Evolutionary conservation across 2,113 vertebrate genomes (phyloP), one percentile per base, ranked within the genome.

Genomic region (Neoarius graeffei): DNA sequence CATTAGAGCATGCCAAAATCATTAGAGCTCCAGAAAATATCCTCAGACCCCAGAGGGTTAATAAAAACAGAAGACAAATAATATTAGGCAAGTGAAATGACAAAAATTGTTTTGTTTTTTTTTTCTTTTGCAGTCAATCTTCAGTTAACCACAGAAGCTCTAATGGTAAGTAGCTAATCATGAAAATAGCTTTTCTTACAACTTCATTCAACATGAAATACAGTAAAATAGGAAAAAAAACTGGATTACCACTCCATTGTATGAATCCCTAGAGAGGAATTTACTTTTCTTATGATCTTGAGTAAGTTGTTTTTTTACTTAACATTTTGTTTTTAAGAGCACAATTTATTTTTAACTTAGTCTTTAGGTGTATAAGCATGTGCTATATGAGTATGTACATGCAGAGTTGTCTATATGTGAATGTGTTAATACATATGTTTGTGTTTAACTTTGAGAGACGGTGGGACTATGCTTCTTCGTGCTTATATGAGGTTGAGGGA

Each of bases 401-500:
- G 19, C 8, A 57, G 71, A 57, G 6, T 8, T 52, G 7, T 15
- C 42, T 88, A 57, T 52, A 81, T 80, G 54, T 23, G 19, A 54
- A 83, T 74, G 62, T 89, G 57, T 84, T 59, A 60, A 35, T n/a
- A 35, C 56, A 64, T 67, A n/a, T 52, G 86, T 88, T 86, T 57
- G 83, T 76, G 82, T 86, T 48, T 87, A 79, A 89, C 66, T 85
- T 86, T 84, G 77, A 71, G 86, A 83, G 85, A 66, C 57, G 81
- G 85, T 81, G 86, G 64, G 88, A 74, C 81, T 59, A 30, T 71
- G 83, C 10, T 42, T 87, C 73, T 81, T 30, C 25, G 56, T 71
- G 87, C 87, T 64, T 85, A 74, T 91, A 84, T 87, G 74, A 71
- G 71, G 77, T 86, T 79, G 82, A 83, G 52, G 64, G 85, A 64